These are phyloP conservation scores for Rutpela maculata DNA, from an alignment of 2,888 invertebrate genomes.

Conservation along the genomic window DNA sequence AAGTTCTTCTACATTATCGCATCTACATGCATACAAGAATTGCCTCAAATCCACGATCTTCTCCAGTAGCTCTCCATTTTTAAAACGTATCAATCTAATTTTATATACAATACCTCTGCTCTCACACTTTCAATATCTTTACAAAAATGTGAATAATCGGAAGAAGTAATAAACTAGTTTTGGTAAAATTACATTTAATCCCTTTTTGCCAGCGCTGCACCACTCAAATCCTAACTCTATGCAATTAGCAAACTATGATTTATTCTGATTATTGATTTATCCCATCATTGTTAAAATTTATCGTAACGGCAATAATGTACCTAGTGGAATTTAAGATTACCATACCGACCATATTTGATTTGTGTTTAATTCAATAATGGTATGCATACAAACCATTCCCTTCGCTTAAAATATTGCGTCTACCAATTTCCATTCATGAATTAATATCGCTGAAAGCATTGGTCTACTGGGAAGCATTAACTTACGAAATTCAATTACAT, in stretches of 20 bases:
- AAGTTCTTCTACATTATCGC: no score
- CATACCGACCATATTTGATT: constrained; percentile 40
- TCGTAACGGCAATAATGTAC: constrained; percentile 4
- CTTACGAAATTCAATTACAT: constrained; percentile 55
- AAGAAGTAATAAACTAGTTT: no score
- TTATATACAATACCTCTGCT: no score
- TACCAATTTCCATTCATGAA: constrained; percentile 54
- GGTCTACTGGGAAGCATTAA: constrained; percentile 52
- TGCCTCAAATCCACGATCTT: no score
- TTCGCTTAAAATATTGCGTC: constrained; percentile 52
- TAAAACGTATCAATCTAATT: no score
- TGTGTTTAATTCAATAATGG: constrained; percentile 53
- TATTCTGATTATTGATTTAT: background rate
- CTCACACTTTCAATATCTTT: no score
- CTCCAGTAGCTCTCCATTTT: no score
- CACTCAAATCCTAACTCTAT: background rate
- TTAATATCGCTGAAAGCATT: constrained; percentile 60
- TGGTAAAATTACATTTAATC: no score
- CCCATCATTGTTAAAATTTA: background rate
- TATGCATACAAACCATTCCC: constrained; percentile 47
- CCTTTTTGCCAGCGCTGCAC: no score
- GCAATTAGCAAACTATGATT: background rate
- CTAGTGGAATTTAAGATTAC: constrained; percentile 22
- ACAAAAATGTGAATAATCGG: no score
- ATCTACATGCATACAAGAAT: no score